A percentile compares a stretch with the other conserved stretches of the same genome.
These are phyloP conservation scores for Apodemus speciosus DNA, from an alignment of 2,113 vertebrate species.

Conservation along the genomic window DNA sequence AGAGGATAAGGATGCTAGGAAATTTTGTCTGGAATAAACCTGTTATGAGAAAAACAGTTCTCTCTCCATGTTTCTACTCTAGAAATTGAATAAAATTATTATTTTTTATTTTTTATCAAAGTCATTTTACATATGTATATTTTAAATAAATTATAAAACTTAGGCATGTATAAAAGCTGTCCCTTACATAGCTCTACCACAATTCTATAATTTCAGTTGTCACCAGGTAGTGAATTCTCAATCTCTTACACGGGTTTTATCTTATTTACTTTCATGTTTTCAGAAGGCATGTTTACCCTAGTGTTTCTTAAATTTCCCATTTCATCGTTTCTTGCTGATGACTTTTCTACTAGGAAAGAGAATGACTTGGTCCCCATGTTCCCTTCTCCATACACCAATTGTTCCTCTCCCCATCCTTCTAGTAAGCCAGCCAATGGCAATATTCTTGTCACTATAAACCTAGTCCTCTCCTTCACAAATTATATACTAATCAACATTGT, in stretches of 20 bases:
- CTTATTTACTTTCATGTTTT: neutral
- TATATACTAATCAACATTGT: neutral
- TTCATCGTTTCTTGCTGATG: neutral
- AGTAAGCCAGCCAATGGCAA: neutral
- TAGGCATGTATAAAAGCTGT: neutral
- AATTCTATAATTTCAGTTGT: neutral
- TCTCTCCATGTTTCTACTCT: neutral
- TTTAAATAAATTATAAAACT: neutral
- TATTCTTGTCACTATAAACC: neutral
- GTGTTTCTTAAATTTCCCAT: neutral
- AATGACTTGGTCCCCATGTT: neutral
- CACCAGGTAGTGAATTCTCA: neutral
- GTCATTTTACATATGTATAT: neutral
- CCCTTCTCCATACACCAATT: neutral
- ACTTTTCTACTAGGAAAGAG: neutral
- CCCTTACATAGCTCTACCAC: accelerated
- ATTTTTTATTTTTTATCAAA: constrained; percentile 50
- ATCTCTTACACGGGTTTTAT: neutral
- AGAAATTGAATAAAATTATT: constrained; percentile 7
- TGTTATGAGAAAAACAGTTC: neutral
- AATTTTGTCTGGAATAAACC: constrained; percentile 13
- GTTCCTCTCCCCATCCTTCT: neutral
- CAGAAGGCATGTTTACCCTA: neutral
- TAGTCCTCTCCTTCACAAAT: neutral
- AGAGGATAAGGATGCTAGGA: neutral